Evolutionary conservation across 1,140 invertebrate genomes (phyloP), one percentile per base, ranked within the genome.

Genomic region (Drosophila takahashii): DNA sequence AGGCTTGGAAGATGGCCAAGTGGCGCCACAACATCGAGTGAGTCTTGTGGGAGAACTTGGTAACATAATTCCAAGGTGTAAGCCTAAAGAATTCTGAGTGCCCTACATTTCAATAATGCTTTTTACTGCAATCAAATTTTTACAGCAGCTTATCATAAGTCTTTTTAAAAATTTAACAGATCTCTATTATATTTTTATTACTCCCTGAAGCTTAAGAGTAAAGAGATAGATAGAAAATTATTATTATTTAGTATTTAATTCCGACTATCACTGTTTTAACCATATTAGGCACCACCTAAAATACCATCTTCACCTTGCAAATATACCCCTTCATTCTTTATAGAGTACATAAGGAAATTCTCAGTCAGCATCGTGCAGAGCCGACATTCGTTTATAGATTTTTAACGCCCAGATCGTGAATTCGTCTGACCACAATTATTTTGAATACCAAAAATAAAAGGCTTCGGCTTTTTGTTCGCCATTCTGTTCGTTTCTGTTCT

Each of bases 391-490:
- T 75, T 89, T 86, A 83, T 76, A 69, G 66, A 87, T 69, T 77
- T 87, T 87, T 83, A 87, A 83, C 84, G 79, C 83, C 59, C 65
- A 39, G 51, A 52, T 79, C 79, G 75, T 87, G 75, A 65, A 67
- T 77, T 27, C 44, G 36, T 44, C 45, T 71, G 54, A 65, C 79
- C 83, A 73, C 79, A 77, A 81, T 72, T 83, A 76, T 87, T 81
- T 67, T 51, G 9, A 56, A 69, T 39, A n/a, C 39, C 11, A 34
- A 41, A 41, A 45, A 22, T 15, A 36, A 42, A 51, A 48, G 37
- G 5, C 26, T 56, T 51, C 37, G 8, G 57, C 59, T 37, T 54
- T 16, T 29, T 7, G 39, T 51, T 22, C 22, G 22, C 36, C 32
- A 1, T 42, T 36, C 27, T 39, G 44, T 27, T 34, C 11, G 9